A percentile compares a stretch with the other conserved stretches of the same genome.
Conservation (phyloP, 1,140 invertebrate species). For the Papilio glaucus region DNA sequence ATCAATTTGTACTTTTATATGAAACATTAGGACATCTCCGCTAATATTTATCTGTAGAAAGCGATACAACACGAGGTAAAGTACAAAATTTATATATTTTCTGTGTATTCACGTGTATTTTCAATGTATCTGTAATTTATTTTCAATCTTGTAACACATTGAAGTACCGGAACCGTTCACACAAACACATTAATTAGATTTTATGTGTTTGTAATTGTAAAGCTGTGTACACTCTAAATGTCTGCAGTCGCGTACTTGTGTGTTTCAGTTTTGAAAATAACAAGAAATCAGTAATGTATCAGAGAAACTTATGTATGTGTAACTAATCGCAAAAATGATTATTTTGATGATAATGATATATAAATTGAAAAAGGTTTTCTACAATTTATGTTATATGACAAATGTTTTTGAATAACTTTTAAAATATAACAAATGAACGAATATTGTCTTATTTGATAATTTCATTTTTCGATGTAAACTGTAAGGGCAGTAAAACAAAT, state of each 20-base stretch:
- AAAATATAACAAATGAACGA: background rate
- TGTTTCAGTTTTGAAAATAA: conserved; percentile 13
- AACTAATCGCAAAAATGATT: background rate
- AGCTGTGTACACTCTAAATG: no score
- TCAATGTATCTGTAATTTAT: background rate
- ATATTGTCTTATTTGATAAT: background rate
- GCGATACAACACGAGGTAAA: background rate
- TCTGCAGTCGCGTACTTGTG: background rate
- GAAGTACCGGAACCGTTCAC: conserved; percentile 47
- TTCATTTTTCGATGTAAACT: no score
- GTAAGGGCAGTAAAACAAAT: background rate
- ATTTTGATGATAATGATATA: background rate
- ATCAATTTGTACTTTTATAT: conserved; percentile 33
- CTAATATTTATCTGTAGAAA: background rate
- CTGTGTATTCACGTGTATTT: background rate
- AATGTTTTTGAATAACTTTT: conserved; percentile 21
- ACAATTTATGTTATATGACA: conserved; percentile 27
- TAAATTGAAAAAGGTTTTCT: conserved; percentile 19
- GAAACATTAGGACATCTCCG: conserved; percentile 5
- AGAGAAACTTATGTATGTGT: background rate
- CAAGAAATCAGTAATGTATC: background rate
- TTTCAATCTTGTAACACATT: conserved; percentile 7
- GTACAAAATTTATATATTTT: conserved; percentile 14
- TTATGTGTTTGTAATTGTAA: background rate
- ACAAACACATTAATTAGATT: conserved; percentile 1